Base-by-base conservation (phyloP, 2,888 invertebrate species). In the Ellobium chinense region DNA sequence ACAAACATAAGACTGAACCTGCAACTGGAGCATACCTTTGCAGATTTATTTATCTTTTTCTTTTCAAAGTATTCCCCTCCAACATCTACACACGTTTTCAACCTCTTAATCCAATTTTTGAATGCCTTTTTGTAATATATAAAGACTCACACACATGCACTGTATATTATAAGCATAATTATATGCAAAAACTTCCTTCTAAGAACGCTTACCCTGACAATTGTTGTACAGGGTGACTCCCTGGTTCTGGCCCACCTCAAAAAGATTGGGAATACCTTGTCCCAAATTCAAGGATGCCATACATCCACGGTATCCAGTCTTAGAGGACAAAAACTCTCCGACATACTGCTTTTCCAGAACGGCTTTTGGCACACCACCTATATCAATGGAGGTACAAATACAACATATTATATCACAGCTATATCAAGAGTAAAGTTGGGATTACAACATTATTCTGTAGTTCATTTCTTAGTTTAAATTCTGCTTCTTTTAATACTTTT, bases 231-330 rank as follows among this genome's bases (percentile, higher is more conserved):
- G 36, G n/a, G 34, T 74, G n/a, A 82, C 70, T 0, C 56, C 56
- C 54, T 65, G 73, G 18, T 21, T 14, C 31, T 77, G 84, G 2
- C 87, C 85, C 68, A 78, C 83, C 36, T 83, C 78, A 5, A 84
- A 62, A n/a, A 92, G 83, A 77, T 91, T 86, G 2, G 87, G 87
- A 9, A 88, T 84, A 12, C 82, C 82, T 1, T 89, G 88, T 60
- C 90, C 88, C 65, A 92, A 84, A 68, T 89, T 86, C 29, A 92
- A 68, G 21, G 91, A 89, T 0, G 92, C 91, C 60, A 92, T 46
- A 78, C 92, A 92, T 5, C 92, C 92, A 34, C 88, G 84, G 84
- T 90, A 92, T 9, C 92, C 92, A 31, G 86, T 85, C n/a, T 85
- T 82, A 0, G 91, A 91, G n/a, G 85, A 79, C 12, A 91, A 81